Conservation (phyloP, 2,113 vertebrate species). For the Donacobius atricapilla region DNA sequence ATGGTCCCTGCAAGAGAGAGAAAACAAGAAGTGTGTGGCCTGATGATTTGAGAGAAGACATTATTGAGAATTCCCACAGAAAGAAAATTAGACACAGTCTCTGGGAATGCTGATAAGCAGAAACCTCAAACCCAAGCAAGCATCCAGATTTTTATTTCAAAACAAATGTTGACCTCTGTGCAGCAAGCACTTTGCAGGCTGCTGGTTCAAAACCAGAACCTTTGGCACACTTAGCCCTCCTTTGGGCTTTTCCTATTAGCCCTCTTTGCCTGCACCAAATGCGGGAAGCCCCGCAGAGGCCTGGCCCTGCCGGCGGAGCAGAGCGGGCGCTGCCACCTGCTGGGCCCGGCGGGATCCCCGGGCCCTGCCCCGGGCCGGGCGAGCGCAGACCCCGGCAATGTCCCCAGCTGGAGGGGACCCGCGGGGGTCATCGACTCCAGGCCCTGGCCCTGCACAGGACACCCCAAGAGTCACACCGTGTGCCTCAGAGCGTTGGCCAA, state of each 20-base stretch:
- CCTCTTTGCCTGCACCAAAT: neutral
- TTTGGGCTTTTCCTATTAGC: neutral
- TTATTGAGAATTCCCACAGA: neutral
- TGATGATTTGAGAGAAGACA: neutral
- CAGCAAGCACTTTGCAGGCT: neutral
- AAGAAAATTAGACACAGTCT: neutral
- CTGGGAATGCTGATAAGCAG: neutral
- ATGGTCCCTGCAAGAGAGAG: neutral
- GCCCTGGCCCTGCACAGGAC: neutral
- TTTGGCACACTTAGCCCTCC: neutral
- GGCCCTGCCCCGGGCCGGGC: fast-evolving
- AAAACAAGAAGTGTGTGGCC: neutral
- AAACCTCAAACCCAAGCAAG: neutral
- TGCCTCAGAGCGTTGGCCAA: fast-evolving
- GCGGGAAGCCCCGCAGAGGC: too few species aligned
- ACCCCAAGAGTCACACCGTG: neutral
- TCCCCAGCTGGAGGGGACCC: fast-evolving
- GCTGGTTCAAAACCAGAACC: neutral
- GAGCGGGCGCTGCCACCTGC: neutral
- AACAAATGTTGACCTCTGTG: neutral
- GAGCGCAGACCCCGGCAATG: fast-evolving
- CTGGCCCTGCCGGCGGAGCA: fast-evolving
- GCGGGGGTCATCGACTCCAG: neutral
- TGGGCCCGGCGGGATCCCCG: neutral
- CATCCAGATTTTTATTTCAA: neutral